Base-by-base conservation (phyloP, 2,888 invertebrate genomes). In the Phymatocera aterrima region DNA sequence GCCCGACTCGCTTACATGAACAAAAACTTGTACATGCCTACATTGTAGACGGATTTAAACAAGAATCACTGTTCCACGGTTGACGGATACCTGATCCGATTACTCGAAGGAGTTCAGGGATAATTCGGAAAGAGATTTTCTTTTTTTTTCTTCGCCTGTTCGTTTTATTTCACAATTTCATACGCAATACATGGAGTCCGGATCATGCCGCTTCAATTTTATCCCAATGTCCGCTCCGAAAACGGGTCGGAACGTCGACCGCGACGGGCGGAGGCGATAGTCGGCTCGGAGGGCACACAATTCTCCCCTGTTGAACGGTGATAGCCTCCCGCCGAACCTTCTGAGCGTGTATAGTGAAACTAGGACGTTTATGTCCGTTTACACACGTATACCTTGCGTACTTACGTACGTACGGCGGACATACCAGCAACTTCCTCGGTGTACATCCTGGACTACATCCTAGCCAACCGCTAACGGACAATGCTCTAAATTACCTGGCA, bases 401-500 rank as follows among this genome's bases (percentile, higher is more conserved):
- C 15, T n/a, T 3, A 61, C 28, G 28, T 64, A 64, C 40, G 10
- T 64, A 10, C 15, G 60, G 24, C n/a, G 18, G 21, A 68, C 46
- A 24, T 21, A 68, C 43, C 21, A 12, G 40, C 5, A 24, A 34
- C 43, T 28, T 68, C 68, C 46, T 21, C 21, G 68, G 12, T 46
- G 43, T 40, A 68, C 68, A 68, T 28, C 46, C 21, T 68, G 72
- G 72, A 51, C 48, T 18, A 72, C 72, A 72, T 72, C 72, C 31
- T 72, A 15, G 31, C 6, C 34, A 15, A 72, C 72, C 72, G 34
- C 72, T 48, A 72, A 48, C 72, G 72, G 72, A 31, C 72, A 72
- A 72, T 72, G 72, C 28, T 51, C 72, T 51, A 51, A 48, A 72
- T 72, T 72, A 72, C 72, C 72, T 72, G 72, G 72, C 72, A 51